Conservation (phyloP, 2,113 vertebrate species). For the Pseudorasbora parva region DNA sequence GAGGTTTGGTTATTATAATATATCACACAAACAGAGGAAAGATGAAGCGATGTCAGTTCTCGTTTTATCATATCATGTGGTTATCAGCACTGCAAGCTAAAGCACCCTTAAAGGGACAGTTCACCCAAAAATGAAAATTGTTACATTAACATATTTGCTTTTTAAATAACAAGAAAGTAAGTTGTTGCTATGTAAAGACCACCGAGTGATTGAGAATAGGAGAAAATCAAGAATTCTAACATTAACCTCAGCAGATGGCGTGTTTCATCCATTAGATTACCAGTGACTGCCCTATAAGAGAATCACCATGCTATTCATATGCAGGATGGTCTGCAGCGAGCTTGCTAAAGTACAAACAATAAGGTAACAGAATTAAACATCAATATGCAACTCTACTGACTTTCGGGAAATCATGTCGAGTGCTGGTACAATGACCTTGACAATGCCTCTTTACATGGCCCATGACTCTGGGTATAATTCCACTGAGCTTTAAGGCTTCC, state of each 20-base stretch:
- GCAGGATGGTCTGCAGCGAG: background rate
- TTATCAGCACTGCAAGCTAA: background rate
- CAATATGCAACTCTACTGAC: background rate
- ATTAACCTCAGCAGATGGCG: background rate
- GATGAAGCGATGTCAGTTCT: background rate
- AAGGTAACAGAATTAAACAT: background rate
- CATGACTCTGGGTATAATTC: background rate
- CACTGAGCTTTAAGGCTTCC: background rate
- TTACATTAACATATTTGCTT: background rate
- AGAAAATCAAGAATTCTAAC: background rate
- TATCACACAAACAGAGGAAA: background rate
- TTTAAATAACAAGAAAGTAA: background rate
- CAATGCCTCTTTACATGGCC: background rate
- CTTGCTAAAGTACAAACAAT: background rate
- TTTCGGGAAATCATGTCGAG: background rate
- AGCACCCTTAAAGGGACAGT: background rate
- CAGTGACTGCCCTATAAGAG: background rate
- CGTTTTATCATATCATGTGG: background rate
- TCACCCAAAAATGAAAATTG: background rate
- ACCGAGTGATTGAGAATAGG: background rate
- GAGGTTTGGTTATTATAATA: background rate
- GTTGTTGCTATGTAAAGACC: background rate
- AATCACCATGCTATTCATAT: background rate
- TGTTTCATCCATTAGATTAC: background rate
- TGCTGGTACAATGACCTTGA: slow-evolving; percentile 8